A percentile compares a stretch with the other conserved stretches of the same genome.
phyloP scores from a whole-genome alignment of 1,140 invertebrate genomes.

The Drosophila pandora region DNA sequence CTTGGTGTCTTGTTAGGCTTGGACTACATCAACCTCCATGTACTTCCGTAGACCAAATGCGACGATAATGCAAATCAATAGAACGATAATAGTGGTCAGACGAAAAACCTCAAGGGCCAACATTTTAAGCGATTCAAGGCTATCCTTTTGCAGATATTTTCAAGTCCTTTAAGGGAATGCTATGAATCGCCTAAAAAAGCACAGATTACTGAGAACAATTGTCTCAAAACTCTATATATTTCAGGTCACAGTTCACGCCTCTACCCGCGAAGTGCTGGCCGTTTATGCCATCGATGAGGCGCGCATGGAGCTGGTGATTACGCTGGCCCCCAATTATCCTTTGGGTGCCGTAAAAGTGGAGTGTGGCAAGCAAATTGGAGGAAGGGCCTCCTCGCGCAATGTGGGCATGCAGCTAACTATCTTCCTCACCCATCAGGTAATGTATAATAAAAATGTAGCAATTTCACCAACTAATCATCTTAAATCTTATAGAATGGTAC shows the following conservation, averaged over 20 bases:
- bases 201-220: conserved; percentile 18
- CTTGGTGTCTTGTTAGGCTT: background rate
- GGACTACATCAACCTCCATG: background rate
- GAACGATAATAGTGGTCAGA: conserved; percentile 49
- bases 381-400: conserved; percentile 87
- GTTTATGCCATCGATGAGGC: conserved; percentile 92
- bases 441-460: background rate
- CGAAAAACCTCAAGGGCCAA: conserved; percentile 59
- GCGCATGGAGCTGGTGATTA: conserved; percentile 91
- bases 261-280: conserved; percentile 90
- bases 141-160: background rate
- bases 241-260: conserved; percentile 89
- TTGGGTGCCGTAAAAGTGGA: conserved; percentile 89
- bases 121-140: conserved; percentile 17
- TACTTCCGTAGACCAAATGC: conserved; percentile 45
- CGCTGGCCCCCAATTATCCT: conserved; percentile 92
- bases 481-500: conserved; percentile 89
- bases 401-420: conserved; percentile 92
- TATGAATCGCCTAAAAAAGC: conserved; percentile 1
- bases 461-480: background rate
- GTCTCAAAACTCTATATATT: conserved; percentile 2
- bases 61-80: conserved; percentile 35
- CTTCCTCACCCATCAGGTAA: conserved; percentile 91
- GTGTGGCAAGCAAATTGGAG: conserved; percentile 87
- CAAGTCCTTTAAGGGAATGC: background rate